Base-by-base conservation (phyloP, 92 coral and sea anemone genomes). In the Palythoa heliodiscus region DNA sequence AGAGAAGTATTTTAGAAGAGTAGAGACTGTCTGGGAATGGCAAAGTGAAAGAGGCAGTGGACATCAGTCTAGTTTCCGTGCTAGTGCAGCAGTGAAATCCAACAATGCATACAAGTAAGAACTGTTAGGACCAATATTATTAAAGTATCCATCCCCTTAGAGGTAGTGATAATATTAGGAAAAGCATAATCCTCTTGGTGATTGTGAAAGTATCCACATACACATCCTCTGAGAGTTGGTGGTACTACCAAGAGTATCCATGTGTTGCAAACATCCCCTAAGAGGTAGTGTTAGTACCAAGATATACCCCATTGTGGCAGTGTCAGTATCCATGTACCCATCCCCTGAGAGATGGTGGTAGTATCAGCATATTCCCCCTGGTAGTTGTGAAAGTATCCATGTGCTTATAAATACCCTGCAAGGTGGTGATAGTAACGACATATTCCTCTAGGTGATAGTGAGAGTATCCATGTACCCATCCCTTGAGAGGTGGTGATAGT, bases 11-110 rank as follows among this genome's bases (percentile, higher is more conserved):
- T 67, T 89, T 52, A 87, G 71, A 78, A 84, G 97, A 83, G 89
- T 89, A 3, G 86, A 87, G 24, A 60, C 73, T 38, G 94, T 93
- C 0, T 89, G 94, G 91, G 77, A 84, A 15, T 93, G 94, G 97
- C 97, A 93, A 77, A 83, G 88, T 67, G 93, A 89, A 71, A 75
- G 83, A 58, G 94, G 94, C 3, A 22, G 77, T 17, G 89, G 89
- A 2, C 87, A 78, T 14, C 86, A 86, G 48, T 58, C 52, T 17
- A 73, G 82, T 38, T 93, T 78, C 77, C 84, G 92, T 29, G 86
- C 73, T 77, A 87, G 94, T 53, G 52, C 86, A 37, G 88, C 88
- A 1, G 90, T 91, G 17, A 87, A 91, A 64, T 83, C 78, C 24
- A 90, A 91, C 69, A 73, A 72, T 11, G 88, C 96, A 5, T 93